Evolutionary conservation across 1,140 invertebrate genomes (phyloP).

Genomic region (Drosophila bocki): DNA sequence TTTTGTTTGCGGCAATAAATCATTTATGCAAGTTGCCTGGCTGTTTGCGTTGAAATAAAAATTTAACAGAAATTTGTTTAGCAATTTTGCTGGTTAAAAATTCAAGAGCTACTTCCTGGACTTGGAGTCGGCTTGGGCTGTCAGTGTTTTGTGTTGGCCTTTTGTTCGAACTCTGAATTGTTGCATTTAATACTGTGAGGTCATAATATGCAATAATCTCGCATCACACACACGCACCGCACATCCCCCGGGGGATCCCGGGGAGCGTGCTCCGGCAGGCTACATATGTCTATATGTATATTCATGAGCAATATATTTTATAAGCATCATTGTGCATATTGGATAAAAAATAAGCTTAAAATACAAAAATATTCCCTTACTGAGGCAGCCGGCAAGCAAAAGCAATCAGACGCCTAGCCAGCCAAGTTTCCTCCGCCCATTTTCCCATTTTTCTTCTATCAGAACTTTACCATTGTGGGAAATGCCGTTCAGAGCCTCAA

Average conservation of each 20-base stretch:
- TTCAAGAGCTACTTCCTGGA: conserved; percentile 49
- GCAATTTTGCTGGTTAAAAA: conserved; percentile 81
- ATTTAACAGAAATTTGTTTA: conserved; percentile 75
- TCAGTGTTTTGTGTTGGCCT: conserved; percentile 31
- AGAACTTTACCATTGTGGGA: conserved; percentile 68
- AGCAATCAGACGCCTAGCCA: conserved; percentile 74
- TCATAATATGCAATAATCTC: conserved; percentile 81
- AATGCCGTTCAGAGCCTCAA: conserved; percentile 69
- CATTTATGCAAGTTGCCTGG: conserved; percentile 79
- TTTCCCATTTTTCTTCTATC: conserved; percentile 30
- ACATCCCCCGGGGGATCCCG: neutral
- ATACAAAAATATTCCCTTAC: conserved; percentile 76
- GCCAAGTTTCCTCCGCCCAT: conserved; percentile 20
- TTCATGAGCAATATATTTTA: conserved; percentile 80
- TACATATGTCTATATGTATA: conserved; percentile 74
- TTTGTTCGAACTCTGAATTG: conserved; percentile 55
- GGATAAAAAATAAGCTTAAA: conserved; percentile 82
- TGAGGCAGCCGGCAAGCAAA: conserved; percentile 47
- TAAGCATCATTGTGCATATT: conserved; percentile 84
- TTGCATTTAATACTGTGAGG: conserved; percentile 65
- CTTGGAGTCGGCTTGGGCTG: neutral
- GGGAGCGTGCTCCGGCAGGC: conserved; percentile 26
- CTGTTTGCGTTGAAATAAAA: conserved; percentile 74
- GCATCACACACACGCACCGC: conserved; percentile 22
- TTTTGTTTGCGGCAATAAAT: conserved; percentile 78